These are phyloP conservation scores for Caenorhabditis sinica DNA, from an alignment of 2,888 invertebrate genomes.

Conservation along the genomic window DNA sequence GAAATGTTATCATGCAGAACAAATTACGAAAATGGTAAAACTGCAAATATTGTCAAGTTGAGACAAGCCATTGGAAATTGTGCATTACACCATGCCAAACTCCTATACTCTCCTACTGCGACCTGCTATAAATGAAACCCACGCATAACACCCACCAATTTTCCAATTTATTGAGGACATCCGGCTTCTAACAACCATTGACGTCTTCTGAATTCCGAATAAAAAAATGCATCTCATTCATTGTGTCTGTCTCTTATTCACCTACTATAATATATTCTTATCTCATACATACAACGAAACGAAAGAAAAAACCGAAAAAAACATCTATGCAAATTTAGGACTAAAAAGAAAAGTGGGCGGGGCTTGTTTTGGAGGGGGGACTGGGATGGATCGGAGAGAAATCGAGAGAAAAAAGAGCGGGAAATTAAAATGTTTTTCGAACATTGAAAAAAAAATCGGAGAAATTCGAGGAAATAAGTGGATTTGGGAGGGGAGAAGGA, in stretches of 20 bases:
- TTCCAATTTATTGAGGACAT: no score
- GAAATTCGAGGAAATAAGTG: slow-evolving; percentile 2
- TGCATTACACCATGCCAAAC: no score
- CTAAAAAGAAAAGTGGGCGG: slow-evolving; percentile 30
- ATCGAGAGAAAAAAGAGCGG: neutral
- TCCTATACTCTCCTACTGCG: no score
- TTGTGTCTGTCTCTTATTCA: no score
- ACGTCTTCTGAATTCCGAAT: neutral
- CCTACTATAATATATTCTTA: neutral
- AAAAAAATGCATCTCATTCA: neutral
- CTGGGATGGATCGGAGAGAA: slow-evolving; percentile 7
- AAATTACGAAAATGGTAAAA: no score
- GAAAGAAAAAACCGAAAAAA: neutral
- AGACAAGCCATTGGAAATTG: no score
- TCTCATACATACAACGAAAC: neutral
- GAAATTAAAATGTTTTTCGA: neutral
- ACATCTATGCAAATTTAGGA: slow-evolving; percentile 40
- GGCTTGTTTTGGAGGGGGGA: neutral
- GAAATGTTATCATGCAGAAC: no score
- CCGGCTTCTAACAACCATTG: no score
- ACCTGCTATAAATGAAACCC: no score
- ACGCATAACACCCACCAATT: no score
- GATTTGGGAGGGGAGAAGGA: neutral
- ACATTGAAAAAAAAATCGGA: neutral
- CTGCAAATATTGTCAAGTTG: no score